Evolutionary conservation across 1,140 invertebrate genomes (phyloP), one percentile per base, ranked within the genome.

Genomic region (Drosophila gunungcola): DNA sequence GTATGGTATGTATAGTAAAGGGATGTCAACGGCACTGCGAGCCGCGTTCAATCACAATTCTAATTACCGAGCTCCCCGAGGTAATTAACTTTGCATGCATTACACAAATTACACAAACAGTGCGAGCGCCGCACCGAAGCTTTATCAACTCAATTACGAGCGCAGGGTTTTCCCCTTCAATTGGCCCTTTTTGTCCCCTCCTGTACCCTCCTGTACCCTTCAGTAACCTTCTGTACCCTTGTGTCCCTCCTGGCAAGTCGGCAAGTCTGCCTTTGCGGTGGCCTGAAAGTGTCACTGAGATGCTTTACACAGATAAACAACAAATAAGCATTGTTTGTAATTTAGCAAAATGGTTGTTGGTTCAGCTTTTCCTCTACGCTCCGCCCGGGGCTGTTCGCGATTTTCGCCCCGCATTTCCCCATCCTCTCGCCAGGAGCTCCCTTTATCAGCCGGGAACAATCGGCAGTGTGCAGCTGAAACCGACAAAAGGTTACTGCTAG

Each of bases 261-360:
- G 29, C 29, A 32, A 21, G 54, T 29, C 34, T n/a, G 29, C 29
- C 29, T 56, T 6, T 29, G 58, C 25, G 39, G 41, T 49, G 55
- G 34, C 61, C 58, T 42, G 51, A 68, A 48, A 64, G 67, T 60
- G 73, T 70, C 57, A 63, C 57, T 69, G 64, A 82, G 84, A 88
- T 88, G 81, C 72, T 77, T 84, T 89, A 73, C 68, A 60, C 72
- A 83, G 83, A 88, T 89, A 88, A 83, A 89, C 84, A 89, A 83
- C 84, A 88, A 88, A 88, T 89, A 89, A 88, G 83, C 83, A 80
- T 88, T 89, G 84, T 89, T 82, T 89, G 84, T 84, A 89, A 89
- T 88, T 88, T 84, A 80, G 67, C 79, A 67, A 83, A 76, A 80
- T 64, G 36, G 43, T 29, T 68, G 29, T 32, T 51, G 38, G 12